A percentile compares a stretch with the other conserved stretches of the same genome.
phyloP scores from a whole-genome alignment of 1,140 invertebrate species.

The Drosophila arawakana region DNA sequence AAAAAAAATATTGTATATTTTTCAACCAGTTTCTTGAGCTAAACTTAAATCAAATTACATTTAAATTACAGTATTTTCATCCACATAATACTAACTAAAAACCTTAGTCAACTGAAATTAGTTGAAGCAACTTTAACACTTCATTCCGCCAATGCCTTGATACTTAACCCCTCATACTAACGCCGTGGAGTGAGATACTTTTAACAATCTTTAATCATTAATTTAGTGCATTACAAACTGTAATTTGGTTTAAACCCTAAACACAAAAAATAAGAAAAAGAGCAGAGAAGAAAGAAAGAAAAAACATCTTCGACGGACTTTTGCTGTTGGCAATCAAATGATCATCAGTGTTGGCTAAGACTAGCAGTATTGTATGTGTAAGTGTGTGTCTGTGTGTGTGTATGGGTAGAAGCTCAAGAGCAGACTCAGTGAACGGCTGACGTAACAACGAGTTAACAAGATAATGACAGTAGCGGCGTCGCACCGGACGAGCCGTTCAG shows the following conservation, averaged over 20 bases:
- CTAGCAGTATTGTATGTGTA: conserved; percentile 6
- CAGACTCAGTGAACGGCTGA: conserved; percentile 66
- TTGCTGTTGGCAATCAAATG: conserved; percentile 45
- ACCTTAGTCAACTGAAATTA: not conserved
- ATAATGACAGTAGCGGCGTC: conserved; percentile 78
- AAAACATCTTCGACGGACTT: conserved; percentile 27
- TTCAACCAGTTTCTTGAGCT: not conserved
- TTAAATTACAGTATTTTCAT: not conserved
- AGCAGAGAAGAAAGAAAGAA: no score
- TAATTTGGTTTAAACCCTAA: conserved; percentile 19
- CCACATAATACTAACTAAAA: not conserved
- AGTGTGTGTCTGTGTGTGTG: not conserved
- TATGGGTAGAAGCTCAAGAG: conserved; percentile 62
- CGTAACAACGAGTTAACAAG: conserved; percentile 82
- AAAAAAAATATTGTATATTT: no score
- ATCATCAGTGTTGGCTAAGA: conserved; percentile 38
- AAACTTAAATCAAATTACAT: not conserved
- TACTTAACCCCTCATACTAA: not conserved
- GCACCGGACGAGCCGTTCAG: conserved; percentile 56
- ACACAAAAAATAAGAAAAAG: no score
- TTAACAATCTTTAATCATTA: conserved; percentile 13
- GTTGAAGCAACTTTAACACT: not conserved
- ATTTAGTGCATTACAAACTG: conserved; percentile 17
- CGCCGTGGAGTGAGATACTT: conserved; percentile 4
- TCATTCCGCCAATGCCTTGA: conserved; percentile 1